Evolutionary conservation across 2,797 vertebrate species (phyloP), one percentile per base, ranked within the genome.

Genomic region (Acomys russatus): DNA sequence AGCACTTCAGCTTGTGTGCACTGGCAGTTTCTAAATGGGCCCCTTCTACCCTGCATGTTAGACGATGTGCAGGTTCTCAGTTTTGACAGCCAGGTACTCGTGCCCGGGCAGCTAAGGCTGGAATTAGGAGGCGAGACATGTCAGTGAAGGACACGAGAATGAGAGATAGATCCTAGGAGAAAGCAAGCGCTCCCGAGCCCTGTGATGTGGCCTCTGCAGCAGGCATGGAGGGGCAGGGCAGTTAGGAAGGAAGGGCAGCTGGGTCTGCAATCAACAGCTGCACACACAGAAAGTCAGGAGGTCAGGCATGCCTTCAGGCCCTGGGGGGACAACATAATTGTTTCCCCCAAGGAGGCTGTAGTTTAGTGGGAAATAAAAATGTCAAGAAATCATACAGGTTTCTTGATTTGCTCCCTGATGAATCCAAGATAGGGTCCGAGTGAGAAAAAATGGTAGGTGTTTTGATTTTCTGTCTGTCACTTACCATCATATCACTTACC

Each of bases 21-120:
- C 77, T 33, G 76, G 30, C 56, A 85, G 59, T 95, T 97, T 95
- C 87, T 85, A 95, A 86, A 84, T 14, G 64, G 23, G 9, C n/a
- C 79, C 56, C 92, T 91, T 85, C 71, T 38, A 25, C 15, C 79
- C 49, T 30, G 51, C 70, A 49, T 28, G 82, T 56, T 84, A 54
- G 66, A 33, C 49, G 23, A 14, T 59, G 44, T 35, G 61, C 64
- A 77, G 70, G 44, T 20, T 80, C 63, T 74, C 33, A 11, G 23
- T 59, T 94, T 83, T 83, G 94, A 92, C 80, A 73, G 14, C 33
- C 51, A 68, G 84, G 44, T 80, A 68, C 35, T 74, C 74, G 15
- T n/a, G 49, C 82, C 78, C 70, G 22, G 11, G 38, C 95, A 70
- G 80, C 4, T 20, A 54, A 51, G 54, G 66, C 88, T n/a, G 66